phyloP scores from a whole-genome alignment of 2,888 invertebrate species.

The Plagodis pulveraria region DNA sequence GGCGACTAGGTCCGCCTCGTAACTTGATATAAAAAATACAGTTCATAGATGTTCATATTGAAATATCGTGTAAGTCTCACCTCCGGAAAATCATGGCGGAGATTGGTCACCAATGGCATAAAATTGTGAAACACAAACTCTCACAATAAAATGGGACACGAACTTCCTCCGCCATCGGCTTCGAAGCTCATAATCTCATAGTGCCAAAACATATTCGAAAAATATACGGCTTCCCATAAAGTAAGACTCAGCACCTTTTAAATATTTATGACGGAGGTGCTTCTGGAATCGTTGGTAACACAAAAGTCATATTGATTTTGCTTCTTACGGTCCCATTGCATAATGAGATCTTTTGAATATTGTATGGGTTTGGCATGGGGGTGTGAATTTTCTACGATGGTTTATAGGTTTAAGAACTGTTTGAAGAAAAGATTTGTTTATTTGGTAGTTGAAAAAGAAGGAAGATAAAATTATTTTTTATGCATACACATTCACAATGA shows the following conservation, averaged over 20 bases:
- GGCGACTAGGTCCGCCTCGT: no score
- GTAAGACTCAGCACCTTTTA: slow-evolving; percentile 55
- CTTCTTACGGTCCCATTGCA: slow-evolving; percentile 70
- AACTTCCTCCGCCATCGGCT: slow-evolving; percentile 30
- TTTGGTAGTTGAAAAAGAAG: no score
- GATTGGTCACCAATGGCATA: no score
- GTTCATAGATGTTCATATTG: no score
- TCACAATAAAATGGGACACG: not conserved
- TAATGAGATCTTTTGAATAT: slow-evolving; percentile 75
- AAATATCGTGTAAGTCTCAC: no score
- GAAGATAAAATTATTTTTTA: no score
- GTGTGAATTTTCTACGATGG: slow-evolving; percentile 37
- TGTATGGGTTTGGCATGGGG: slow-evolving; percentile 55
- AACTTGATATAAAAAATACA: no score
- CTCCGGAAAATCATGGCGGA: no score
- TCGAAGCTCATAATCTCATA: slow-evolving; percentile 39
- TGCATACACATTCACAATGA: no score
- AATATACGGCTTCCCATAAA: slow-evolving; percentile 36
- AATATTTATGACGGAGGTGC: slow-evolving; percentile 74
- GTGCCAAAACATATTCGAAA: slow-evolving; percentile 34
- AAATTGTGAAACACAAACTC: no score
- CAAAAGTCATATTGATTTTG: slow-evolving; percentile 78
- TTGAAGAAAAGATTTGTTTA: no score
- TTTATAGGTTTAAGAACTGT: slow-evolving; percentile 21
- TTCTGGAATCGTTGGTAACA: slow-evolving; percentile 59